phyloP scores from a whole-genome alignment of 2,113 vertebrate species.

The Antechinus stuartii region DNA sequence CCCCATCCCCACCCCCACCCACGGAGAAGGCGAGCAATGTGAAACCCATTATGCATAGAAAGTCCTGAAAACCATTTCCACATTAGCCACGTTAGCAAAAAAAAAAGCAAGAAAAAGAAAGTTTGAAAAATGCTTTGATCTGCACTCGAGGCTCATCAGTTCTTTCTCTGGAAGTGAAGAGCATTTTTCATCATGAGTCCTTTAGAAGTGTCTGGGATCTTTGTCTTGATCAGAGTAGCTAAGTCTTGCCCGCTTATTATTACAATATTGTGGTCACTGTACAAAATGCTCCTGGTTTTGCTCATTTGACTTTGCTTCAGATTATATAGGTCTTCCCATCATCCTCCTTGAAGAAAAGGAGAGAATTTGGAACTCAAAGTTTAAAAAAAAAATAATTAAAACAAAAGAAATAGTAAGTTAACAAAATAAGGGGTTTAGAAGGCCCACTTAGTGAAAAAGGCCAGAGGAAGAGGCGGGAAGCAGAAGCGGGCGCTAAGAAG shows the following conservation, averaged over 20 bases:
- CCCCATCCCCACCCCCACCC: background rate
- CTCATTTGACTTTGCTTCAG: background rate
- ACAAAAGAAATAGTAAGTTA: background rate
- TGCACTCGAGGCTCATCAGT: background rate
- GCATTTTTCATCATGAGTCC: background rate
- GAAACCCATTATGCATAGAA: background rate
- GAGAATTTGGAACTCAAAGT: background rate
- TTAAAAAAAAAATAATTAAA: background rate
- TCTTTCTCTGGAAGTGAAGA: background rate
- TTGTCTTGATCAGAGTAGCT: background rate
- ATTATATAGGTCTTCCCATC: background rate
- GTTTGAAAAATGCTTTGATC: background rate
- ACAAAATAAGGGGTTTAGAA: background rate
- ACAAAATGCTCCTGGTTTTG: background rate
- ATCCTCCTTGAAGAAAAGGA: background rate
- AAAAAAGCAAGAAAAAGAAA: background rate
- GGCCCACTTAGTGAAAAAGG: background rate
- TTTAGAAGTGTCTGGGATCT: background rate
- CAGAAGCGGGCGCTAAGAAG: background rate
- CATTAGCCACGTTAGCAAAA: background rate
- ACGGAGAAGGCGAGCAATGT: background rate
- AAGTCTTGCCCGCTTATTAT: background rate
- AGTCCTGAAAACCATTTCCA: background rate
- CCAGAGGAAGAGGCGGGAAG: background rate
- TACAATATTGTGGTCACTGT: background rate